Evolutionary conservation across 1,140 invertebrate species (phyloP).

Genomic region (Bombus pascuorum): DNA sequence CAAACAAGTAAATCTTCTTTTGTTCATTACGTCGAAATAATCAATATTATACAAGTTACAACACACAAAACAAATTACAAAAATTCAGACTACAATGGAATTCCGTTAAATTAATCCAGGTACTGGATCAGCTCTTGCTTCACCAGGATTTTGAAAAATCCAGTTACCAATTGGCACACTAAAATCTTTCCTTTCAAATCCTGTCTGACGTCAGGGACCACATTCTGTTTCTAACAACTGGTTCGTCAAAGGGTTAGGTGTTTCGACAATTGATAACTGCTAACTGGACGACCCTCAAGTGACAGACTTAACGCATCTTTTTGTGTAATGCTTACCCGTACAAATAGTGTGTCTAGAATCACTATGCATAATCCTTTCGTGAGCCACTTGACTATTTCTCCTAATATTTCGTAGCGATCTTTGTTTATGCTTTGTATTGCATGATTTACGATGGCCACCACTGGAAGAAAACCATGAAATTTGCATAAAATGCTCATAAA

Average conservation of each 20-base stretch:
- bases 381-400: constrained; percentile 12
- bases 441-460: constrained; percentile 57
- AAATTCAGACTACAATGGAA: constrained; percentile 8
- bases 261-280: not conserved
- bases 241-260: not conserved
- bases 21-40: too few relatives aligned
- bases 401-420: constrained; percentile 57
- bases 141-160: constrained; percentile 43
- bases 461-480: constrained; percentile 50
- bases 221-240: not conserved
- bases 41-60: too few relatives aligned
- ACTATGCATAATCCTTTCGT: constrained; percentile 33
- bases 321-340: not conserved
- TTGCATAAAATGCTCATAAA: constrained; percentile 73
- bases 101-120: constrained; percentile 31
- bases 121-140: not conserved
- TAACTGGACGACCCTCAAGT: not conserved
- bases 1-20: too few relatives aligned
- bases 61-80: not conserved
- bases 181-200: constrained; percentile 43
- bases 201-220: not conserved
- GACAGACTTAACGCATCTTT: not conserved
- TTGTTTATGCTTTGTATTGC: constrained; percentile 56
- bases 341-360: not conserved
- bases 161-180: constrained; percentile 60